Base-by-base conservation (phyloP, 2,797 vertebrate genomes). In the Schizothorax lantsangensis region DNA sequence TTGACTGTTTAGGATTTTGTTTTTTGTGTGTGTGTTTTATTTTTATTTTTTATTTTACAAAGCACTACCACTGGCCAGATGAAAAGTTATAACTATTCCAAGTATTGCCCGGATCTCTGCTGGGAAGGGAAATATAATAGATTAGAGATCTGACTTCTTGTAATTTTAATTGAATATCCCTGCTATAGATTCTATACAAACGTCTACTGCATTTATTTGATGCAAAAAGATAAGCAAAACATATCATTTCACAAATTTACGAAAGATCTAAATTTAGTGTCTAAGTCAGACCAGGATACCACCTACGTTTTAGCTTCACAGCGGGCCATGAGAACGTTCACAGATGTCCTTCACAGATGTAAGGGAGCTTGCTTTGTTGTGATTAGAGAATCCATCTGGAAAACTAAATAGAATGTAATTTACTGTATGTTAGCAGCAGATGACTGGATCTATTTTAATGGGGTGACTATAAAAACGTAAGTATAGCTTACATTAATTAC, bases 311-410 rank as follows among this genome's bases (percentile, higher is more conserved):
- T 62, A 10, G 38, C 43, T 52, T 83, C 64, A 87, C 84, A 85
- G 83, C 3, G 2, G 62, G 45, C 68, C 52, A 30, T 77, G 43
- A 45, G 19, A 64, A 64, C 19, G 33, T 43, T 80, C 38, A 59
- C 21, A 47, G 43, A 68, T 68, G 52, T 82, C 52, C 72, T 68
- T 79, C 54, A 59, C 77, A 88, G 81, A 89, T 74, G 84, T 81
- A 49, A 81, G 33, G 64, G 36, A 38, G 36, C 82, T 66, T 57
- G 72, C 77, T 77, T 47, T 84, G 52, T 64, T 89, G 81, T 81
- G 79, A 88, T 84, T 84, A 84, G 30, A 47, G 14, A 82, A 84
- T 84, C 86, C 83, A 90, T 87, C 89, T 88, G 88, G 71, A 85
- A 74, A 47, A 43, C 6, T 59, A 81, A 69, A 71, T 66, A 66